phyloP scores from a whole-genome alignment of 2,797 vertebrate genomes.

The Molossus molossus region DNA sequence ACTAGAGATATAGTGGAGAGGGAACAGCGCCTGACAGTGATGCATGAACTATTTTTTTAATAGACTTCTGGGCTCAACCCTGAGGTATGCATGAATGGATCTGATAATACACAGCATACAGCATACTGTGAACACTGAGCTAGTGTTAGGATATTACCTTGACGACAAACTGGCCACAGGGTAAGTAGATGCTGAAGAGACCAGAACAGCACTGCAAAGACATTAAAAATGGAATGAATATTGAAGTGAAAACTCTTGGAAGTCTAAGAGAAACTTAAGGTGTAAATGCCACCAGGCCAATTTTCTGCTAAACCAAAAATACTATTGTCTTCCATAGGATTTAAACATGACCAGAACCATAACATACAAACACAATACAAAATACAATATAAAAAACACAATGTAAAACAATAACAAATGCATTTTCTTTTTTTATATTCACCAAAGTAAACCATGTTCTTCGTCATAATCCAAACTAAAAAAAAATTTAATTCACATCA shows the following conservation, averaged over 20 bases:
- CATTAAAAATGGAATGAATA: neutral
- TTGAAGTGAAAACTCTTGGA: neutral
- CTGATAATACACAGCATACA: neutral
- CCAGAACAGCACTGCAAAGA: neutral
- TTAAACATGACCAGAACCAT: neutral
- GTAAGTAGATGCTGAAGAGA: neutral
- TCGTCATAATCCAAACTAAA: neutral
- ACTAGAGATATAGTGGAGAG: neutral
- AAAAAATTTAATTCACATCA: neutral
- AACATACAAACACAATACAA: neutral
- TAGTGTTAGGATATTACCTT: neutral
- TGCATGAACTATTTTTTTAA: neutral
- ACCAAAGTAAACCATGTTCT: neutral
- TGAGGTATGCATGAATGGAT: neutral
- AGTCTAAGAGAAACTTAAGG: neutral
- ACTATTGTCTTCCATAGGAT: neutral
- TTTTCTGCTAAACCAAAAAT: neutral
- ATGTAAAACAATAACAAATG: neutral
- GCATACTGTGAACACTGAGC: neutral
- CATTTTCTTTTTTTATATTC: neutral
- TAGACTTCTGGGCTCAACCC: neutral
- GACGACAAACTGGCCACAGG: neutral
- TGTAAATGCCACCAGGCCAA: neutral
- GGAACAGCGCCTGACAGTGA: neutral
- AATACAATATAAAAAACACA: neutral